phyloP scores from a whole-genome alignment of 2,797 vertebrate species.

The Anolis apletophallus region DNA sequence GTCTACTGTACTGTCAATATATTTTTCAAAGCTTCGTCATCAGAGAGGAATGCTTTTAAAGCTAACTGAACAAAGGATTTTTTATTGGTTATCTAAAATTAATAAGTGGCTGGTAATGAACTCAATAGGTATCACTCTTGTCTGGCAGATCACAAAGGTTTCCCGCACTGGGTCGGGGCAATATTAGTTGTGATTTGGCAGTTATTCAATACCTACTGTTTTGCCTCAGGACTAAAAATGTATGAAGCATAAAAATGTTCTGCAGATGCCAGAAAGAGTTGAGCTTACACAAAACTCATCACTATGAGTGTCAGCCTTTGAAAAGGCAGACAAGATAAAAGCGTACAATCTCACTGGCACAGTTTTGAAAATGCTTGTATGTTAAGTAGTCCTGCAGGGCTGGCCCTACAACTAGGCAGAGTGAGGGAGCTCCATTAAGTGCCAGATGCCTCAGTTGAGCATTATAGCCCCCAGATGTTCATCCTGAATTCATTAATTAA shows the following conservation, averaged over 20 bases:
- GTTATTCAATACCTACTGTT: conserved; percentile 53
- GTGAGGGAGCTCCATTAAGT: background rate
- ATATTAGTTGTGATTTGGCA: conserved; percentile 45
- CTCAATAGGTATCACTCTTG: conserved; percentile 14
- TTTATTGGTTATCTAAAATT: conserved; percentile 30
- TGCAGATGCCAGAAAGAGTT: conserved; percentile 44
- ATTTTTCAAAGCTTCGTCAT: conserved; percentile 46
- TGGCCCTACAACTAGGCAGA: background rate
- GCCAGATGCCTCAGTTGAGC: background rate
- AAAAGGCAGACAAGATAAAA: conserved; percentile 13
- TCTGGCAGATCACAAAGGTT: conserved; percentile 26
- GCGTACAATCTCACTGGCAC: background rate
- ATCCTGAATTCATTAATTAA: too few species aligned
- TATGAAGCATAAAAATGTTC: conserved; percentile 53
- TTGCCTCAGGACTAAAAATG: conserved; percentile 52
- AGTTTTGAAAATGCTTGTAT: background rate
- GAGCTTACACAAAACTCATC: conserved; percentile 38
- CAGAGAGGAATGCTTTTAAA: conserved; percentile 47
- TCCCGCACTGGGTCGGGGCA: background rate
- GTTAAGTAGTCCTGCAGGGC: accelerated
- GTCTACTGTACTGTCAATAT: conserved; percentile 26
- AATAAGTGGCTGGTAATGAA: conserved; percentile 11
- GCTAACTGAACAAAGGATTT: conserved; percentile 45
- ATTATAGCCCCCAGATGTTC: too few species aligned
- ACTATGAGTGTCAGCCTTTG: background rate